Evolutionary conservation across 1,140 invertebrate species (phyloP).

Genomic region (Vollenhovia emeryi): DNA sequence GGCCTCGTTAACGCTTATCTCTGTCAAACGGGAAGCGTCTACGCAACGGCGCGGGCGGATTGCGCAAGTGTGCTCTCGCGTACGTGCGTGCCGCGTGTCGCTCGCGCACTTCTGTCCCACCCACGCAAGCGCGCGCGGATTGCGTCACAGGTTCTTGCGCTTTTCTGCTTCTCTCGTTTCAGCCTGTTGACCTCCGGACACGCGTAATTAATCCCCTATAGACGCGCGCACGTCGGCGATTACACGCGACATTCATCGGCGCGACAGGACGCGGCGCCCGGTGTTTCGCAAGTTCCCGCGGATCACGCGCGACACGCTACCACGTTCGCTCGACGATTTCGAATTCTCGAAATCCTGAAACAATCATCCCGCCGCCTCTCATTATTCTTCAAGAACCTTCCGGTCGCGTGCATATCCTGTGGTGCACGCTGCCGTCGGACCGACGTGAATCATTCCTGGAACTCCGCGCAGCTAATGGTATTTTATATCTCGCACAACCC

Average conservation of each 20-base stretch:
- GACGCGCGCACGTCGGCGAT: constrained; percentile 3
- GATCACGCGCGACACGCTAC: not conserved
- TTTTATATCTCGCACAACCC: not conserved
- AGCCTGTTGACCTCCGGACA: constrained; percentile 53
- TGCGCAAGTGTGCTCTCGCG: constrained; percentile 64
- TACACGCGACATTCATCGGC: not conserved
- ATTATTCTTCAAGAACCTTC: not conserved
- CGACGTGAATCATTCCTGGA: not conserved
- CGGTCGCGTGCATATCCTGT: not conserved
- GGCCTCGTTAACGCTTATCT: constrained; percentile 76
- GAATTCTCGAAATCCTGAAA: constrained; percentile 21
- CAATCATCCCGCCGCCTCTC: not conserved
- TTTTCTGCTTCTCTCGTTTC: constrained; percentile 47
- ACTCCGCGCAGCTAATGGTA: not conserved
- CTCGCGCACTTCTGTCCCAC: not conserved
- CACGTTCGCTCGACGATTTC: not conserved
- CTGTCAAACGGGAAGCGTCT: constrained; percentile 75
- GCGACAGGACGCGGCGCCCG: constrained; percentile 1
- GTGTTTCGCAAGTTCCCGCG: too few species aligned
- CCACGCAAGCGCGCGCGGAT: constrained; percentile 27
- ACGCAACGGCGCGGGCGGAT: constrained; percentile 58
- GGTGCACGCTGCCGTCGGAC: not conserved
- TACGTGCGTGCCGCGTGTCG: not conserved
- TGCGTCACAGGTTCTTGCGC: constrained; percentile 46
- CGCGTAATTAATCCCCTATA: constrained; percentile 54